phyloP scores from a whole-genome alignment of 1,140 invertebrate genomes.

The Oscheius sp. region DNA sequence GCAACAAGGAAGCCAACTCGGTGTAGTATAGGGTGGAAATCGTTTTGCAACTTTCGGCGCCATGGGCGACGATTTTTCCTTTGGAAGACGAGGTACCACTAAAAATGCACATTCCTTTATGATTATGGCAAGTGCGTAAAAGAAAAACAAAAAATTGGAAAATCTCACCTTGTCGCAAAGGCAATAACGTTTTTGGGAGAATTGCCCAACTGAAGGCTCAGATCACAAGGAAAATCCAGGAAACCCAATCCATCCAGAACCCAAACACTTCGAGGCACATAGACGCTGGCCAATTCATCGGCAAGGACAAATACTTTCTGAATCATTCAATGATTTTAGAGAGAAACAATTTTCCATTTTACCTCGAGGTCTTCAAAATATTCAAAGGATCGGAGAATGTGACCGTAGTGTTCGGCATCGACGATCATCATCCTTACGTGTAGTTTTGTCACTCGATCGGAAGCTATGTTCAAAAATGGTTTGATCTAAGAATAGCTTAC shows the following conservation, averaged over 20 bases:
- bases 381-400: background rate
- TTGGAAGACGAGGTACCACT: background rate
- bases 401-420: background rate
- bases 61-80: background rate
- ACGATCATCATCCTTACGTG: background rate
- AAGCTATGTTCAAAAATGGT: background rate
- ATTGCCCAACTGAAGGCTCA: background rate
- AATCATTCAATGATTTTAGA: background rate
- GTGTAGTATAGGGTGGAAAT: background rate
- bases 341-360: background rate
- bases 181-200: background rate
- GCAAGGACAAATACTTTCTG: background rate
- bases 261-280: background rate
- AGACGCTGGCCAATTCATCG: background rate
- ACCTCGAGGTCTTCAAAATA: background rate
- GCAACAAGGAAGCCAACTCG: background rate
- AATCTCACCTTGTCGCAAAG: background rate
- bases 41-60: background rate
- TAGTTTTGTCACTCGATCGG: background rate
- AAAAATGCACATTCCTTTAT: too few species aligned
- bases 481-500: background rate
- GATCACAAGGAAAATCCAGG: background rate
- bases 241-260: background rate
- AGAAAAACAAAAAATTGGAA: background rate
- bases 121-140: too few species aligned